Conservation (phyloP, 2,888 invertebrate species). For the Rhaphigaster nebulosa region DNA sequence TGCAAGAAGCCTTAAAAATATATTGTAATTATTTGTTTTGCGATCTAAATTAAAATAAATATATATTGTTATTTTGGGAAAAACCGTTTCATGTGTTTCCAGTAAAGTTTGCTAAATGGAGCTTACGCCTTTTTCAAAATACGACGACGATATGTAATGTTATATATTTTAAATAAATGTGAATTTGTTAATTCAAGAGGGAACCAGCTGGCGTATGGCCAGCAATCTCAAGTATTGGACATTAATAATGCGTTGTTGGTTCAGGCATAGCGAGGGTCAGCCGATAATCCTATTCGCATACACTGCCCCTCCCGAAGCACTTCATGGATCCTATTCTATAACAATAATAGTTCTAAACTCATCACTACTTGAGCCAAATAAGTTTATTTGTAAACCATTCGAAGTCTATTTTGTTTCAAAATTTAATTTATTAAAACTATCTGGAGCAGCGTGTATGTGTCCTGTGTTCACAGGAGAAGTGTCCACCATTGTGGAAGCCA, state of each 20-base stretch:
- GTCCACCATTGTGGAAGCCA: no score
- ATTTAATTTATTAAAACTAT: no score
- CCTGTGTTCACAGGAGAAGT: no score
- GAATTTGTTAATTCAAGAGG: not conserved
- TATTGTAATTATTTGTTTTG: no score
- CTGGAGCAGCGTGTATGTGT: no score
- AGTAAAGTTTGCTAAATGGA: no score
- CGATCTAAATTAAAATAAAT: no score
- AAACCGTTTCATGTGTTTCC: no score
- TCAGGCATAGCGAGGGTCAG: not conserved
- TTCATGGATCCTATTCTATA: not conserved
- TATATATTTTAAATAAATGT: not conserved
- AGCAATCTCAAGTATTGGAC: not conserved
- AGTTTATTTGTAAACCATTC: not conserved
- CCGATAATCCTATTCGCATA: not conserved
- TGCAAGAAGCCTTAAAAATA: no score
- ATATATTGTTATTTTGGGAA: no score
- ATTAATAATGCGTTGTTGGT: slow-evolving; percentile 36
- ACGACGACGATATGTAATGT: no score
- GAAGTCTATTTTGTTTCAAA: not conserved
- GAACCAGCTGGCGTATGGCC: not conserved
- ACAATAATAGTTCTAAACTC: not conserved
- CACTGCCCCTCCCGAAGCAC: not conserved
- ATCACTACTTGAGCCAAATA: not conserved
- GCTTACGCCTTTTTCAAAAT: no score